Base-by-base conservation (phyloP, 2,888 invertebrate species). In the Theretra japonica region DNA sequence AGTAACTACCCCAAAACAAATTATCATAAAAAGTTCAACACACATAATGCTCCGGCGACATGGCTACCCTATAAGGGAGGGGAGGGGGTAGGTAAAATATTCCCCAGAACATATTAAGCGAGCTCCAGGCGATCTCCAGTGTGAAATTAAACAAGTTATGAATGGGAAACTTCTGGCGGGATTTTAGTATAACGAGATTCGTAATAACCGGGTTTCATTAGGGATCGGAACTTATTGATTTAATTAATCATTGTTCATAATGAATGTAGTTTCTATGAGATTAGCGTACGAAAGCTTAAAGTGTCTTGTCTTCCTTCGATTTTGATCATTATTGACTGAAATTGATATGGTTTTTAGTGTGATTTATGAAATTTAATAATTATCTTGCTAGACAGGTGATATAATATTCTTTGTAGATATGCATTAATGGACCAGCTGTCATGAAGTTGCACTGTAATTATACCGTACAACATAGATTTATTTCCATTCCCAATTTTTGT, bases 121-220 rank as follows among this genome's bases (percentile, higher is more conserved):
- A 79, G 75, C 79, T 74, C 70, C 74, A 58, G 58, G 80, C 83
- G 85, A 84, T 86, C 86, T 83, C 79, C 80, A 80, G 83, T 84
- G 83, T 83, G 82, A 86, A 87, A 88, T 88, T 86, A 86, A 88
- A 87, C 87, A 88, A 87, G 87, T 88, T 88, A 87, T 88, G 87
- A 88, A 88, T 85, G 83, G 80, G 76, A 79, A 86, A 85, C 77
- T 84, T 83, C 76, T 80, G 78, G 77, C 76, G 65, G 81, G 86
- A 83, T 86, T 84, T 86, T 82, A 85, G 84, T 86, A 83, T 84
- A 79, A 59, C 60, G 72, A 59, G 68, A 28, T 69, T 68, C 69
- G 69, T 69, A 59, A 68, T 72, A 72, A 69, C 72, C 30, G 23
- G 68, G 72, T 30, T 53, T 53, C 15, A 56, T 56, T 70, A 48